Evolutionary conservation across 2,888 invertebrate species (phyloP), one percentile per base, ranked within the genome.

Genomic region (Epinotia bilunana): DNA sequence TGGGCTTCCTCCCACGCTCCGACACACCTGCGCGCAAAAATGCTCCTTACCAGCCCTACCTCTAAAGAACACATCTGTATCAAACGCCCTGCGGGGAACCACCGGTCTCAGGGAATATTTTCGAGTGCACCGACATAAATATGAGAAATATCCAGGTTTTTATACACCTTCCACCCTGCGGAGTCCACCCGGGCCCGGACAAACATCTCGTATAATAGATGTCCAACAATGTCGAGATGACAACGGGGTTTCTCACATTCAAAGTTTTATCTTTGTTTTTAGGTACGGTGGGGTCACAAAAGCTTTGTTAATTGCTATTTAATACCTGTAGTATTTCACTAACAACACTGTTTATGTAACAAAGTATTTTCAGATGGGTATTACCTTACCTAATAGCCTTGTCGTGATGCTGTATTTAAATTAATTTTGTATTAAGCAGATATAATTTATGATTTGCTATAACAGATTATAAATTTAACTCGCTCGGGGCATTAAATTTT

Each of bases 1-100:
- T 95, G 95, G 91, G 93, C 89, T 83, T 86, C 85, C 90, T 95
- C 95, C 93, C 95, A 95, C 94, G 93, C 85, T 88, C 84, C 79
- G 80, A 64, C 79, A 83, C 91, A 91, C 93, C 92, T 91, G 91
- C 92, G 89, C 81, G 88, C 90, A 83, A 93, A 87, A 88, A 87
- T 91, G 87, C 84, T 85, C 91, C 91, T 91, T 92, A 91, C 87
- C 86, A 83, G 84, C 78, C 80, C 77, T 81, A 82, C 85, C 82
- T 84, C 83, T 84, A 92, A 80, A 81, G 89, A 86, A 83, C 88
- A 91, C 85, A 89, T 88, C 90, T 79, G 87, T 82, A 79, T 87
- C 86, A 85, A 87, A 80, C 81, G 77, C 78, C 67, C 76, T 78
- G 79, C 79, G 81, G 80, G 84, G 83, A 80, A 87, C 83, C 82